phyloP scores from a whole-genome alignment of 2,888 invertebrate genomes.

The Drosophila leonis region DNA sequence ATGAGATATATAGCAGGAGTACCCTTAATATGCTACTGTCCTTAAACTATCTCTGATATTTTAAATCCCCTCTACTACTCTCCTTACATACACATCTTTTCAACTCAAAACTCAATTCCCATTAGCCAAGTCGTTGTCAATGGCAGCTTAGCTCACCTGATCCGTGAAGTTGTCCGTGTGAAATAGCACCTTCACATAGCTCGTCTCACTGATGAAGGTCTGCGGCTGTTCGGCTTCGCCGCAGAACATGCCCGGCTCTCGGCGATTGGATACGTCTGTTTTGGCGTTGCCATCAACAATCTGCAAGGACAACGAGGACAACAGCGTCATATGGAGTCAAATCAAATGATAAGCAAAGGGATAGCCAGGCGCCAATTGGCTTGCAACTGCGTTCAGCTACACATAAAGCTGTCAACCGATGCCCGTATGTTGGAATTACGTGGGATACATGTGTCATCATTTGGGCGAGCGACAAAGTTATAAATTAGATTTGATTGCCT shows the following conservation, averaged over 20 bases:
- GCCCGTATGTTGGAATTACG: constrained; percentile 30
- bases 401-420: constrained; percentile 56
- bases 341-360: constrained; percentile 48
- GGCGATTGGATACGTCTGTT: constrained; percentile 94
- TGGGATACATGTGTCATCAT: constrained; percentile 73
- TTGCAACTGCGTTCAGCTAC: constrained; percentile 2
- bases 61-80: no score
- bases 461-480: constrained; percentile 58
- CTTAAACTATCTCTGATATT: no score
- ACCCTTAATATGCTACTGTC: not conserved
- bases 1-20: rapidly evolving
- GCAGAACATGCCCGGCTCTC: constrained; percentile 95
- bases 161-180: constrained; percentile 97
- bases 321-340: constrained; percentile 31
- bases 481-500: constrained; percentile 81
- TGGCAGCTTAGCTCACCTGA: constrained; percentile 86
- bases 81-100: no score
- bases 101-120: not conserved
- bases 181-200: constrained; percentile 95
- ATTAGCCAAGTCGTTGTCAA: not conserved
- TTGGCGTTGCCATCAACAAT: constrained; percentile 96
- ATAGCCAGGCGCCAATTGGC: constrained; percentile 36
- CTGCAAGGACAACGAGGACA: constrained; percentile 86
- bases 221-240: constrained; percentile 97
- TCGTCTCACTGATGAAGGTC: constrained; percentile 97